Evolutionary conservation across 1,140 invertebrate species (phyloP).

Genomic region (Sitophilus oryzae): DNA sequence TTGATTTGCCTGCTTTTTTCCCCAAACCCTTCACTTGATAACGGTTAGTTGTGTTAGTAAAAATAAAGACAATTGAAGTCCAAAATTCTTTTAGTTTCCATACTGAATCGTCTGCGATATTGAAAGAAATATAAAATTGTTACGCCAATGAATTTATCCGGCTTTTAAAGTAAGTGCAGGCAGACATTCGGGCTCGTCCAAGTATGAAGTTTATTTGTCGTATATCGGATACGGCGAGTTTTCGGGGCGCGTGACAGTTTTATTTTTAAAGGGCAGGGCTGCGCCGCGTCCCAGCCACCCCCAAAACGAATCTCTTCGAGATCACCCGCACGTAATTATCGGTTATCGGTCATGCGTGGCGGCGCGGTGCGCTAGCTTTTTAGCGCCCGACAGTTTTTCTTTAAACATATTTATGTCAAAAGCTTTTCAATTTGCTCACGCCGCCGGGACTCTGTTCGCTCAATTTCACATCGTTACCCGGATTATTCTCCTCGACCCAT

Average conservation of each 20-base stretch:
- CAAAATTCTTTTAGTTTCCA: no score
- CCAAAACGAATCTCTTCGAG: slow-evolving; percentile 38
- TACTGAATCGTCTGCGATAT: no score
- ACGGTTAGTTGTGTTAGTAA: no score
- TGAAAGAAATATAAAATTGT: no score
- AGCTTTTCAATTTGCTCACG: slow-evolving; percentile 29
- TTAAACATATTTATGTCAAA: slow-evolving; percentile 34
- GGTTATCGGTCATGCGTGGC: slow-evolving; percentile 40
- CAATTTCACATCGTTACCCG: slow-evolving; percentile 27
- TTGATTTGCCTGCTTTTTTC: no score
- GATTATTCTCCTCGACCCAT: background rate
- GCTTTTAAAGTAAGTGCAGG: slow-evolving; percentile 40
- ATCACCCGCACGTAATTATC: slow-evolving; percentile 45
- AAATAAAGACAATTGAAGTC: no score
- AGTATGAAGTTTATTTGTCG: slow-evolving; percentile 44
- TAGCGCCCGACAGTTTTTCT: slow-evolving; percentile 41
- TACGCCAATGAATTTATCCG: slow-evolving; percentile 27
- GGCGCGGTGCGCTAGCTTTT: slow-evolving; percentile 39
- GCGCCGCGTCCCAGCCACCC: slow-evolving; percentile 28
- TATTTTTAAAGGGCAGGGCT: slow-evolving; percentile 37
- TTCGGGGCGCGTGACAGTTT: slow-evolving; percentile 41
- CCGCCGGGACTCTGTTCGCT: slow-evolving; percentile 26
- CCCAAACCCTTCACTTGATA: no score
- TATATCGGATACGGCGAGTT: slow-evolving; percentile 32
- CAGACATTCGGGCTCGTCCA: slow-evolving; percentile 37